Percentiles rank a stretch among this genome's conserved stretches.
These are phyloP conservation scores for Melanostoma mellinum DNA, from an alignment of 2,888 invertebrate species.

Conservation along the genomic window DNA sequence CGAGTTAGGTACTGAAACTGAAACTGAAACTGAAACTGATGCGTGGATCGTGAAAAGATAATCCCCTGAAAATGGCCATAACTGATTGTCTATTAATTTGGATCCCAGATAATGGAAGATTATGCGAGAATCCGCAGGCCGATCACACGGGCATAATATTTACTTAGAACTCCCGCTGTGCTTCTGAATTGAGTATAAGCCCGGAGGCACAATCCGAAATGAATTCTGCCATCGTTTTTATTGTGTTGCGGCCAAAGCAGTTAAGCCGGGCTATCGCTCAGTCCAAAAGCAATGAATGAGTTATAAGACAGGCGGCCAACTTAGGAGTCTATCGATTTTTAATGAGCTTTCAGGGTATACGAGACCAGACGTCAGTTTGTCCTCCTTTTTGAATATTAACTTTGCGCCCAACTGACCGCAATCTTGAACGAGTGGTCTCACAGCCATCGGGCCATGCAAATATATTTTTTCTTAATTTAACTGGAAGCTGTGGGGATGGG, in stretches of 20 bases:
- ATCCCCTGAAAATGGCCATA: slow-evolving; percentile 75
- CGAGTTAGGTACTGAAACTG: not conserved
- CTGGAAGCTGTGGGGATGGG: slow-evolving; percentile 69
- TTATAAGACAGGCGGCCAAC: slow-evolving; percentile 71
- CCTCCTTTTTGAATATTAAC: slow-evolving; percentile 57
- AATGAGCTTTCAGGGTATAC: slow-evolving; percentile 72
- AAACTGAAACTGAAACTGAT: slow-evolving; percentile 2
- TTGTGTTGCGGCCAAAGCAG: slow-evolving; percentile 76
- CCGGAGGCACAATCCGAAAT: slow-evolving; percentile 86
- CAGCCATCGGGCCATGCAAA: slow-evolving; percentile 53
- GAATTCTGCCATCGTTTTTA: slow-evolving; percentile 82
- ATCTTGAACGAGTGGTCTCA: slow-evolving; percentile 34
- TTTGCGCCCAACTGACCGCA: slow-evolving; percentile 34
- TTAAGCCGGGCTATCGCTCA: slow-evolving; percentile 60
- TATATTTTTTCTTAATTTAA: slow-evolving; percentile 70
- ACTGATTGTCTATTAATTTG: slow-evolving; percentile 73
- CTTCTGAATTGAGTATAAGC: slow-evolving; percentile 89
- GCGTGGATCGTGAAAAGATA: slow-evolving; percentile 59
- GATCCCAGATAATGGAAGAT: slow-evolving; percentile 69
- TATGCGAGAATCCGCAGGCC: slow-evolving; percentile 75
- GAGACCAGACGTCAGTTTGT: slow-evolving; percentile 41
- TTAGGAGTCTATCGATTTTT: slow-evolving; percentile 75
- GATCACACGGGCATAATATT: slow-evolving; percentile 79
- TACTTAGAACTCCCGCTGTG: slow-evolving; percentile 86
- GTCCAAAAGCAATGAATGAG: slow-evolving; percentile 63